phyloP scores from a whole-genome alignment of 2,888 invertebrate genomes.

The Gastrophysa polygoni region DNA sequence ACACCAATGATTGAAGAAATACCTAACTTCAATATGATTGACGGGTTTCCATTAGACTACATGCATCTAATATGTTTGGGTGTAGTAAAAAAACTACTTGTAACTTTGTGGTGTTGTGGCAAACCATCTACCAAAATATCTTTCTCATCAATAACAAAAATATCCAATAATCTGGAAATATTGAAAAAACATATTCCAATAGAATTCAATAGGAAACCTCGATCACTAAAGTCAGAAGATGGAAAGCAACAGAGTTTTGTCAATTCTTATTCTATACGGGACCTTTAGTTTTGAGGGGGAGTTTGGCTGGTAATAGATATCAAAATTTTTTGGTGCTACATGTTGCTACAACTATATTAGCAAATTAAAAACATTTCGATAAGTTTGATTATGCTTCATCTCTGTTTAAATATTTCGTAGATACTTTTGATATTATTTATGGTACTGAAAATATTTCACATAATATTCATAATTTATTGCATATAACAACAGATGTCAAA shows the following conservation, averaged over 20 bases:
- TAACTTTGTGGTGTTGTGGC: too few species aligned
- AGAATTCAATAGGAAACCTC: constrained; percentile 22
- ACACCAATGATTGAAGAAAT: constrained; percentile 1
- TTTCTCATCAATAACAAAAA: neutral
- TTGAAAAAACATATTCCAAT: neutral
- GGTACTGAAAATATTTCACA: too few species aligned
- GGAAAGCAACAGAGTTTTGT: constrained; percentile 30
- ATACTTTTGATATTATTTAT: constrained; percentile 5
- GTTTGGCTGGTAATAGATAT: constrained; percentile 10
- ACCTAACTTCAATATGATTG: constrained; percentile 6
- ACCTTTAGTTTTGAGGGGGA: constrained; percentile 24
- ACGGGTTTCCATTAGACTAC: constrained; percentile 7
- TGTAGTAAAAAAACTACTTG: neutral
- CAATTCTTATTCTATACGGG: too few species aligned
- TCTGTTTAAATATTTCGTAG: constrained; percentile 7
- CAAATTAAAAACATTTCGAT: neutral
- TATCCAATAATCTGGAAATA: too few species aligned
- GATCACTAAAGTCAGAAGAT: constrained; percentile 16
- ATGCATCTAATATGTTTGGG: too few species aligned
- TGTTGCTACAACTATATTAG: constrained; percentile 15
- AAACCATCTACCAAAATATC: constrained; percentile 7
- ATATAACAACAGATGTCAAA: too few species aligned
- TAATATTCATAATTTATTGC: too few species aligned
- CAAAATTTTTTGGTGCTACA: constrained; percentile 21
- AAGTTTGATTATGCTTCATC: constrained; percentile 15